A percentile compares a stretch with the other conserved stretches of the same genome.
Conservation (phyloP, 1,140 invertebrate species). For the Brachionus paranguensis region DNA sequence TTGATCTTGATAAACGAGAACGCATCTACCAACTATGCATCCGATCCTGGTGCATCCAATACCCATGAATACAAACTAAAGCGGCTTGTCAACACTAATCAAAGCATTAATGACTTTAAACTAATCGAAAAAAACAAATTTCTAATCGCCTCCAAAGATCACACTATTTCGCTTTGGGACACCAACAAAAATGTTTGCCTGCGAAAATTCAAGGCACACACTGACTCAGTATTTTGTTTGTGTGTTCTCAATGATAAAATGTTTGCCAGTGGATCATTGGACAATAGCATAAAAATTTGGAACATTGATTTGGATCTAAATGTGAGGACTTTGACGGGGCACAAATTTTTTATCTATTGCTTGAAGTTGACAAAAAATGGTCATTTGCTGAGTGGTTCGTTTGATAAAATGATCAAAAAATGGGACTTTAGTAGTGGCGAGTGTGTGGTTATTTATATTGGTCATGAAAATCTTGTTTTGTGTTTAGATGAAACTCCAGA, state of each 20-base stretch:
- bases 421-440: not conserved
- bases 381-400: not conserved
- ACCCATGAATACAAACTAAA: not conserved
- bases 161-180: not conserved
- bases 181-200: not conserved
- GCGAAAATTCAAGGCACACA: not conserved
- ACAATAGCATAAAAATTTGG: not conserved
- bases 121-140: not conserved
- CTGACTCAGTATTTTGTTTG: not conserved
- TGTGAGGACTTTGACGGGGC: not conserved
- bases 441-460: not conserved
- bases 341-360: not conserved
- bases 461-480: not conserved
- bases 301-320: not conserved
- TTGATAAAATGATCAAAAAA: not conserved
- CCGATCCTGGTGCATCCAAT: not conserved
- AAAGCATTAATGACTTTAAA: not conserved
- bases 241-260: not conserved
- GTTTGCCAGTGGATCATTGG: not conserved
- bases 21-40: not conserved
- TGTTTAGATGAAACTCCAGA: not conserved
- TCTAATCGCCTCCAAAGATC: not conserved
- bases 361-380: not conserved
- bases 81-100: not conserved
- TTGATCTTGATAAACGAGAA: not conserved